These are phyloP conservation scores for Corythornis leucogaster DNA, from an alignment of 2,797 vertebrate genomes.

Conservation along the genomic window DNA sequence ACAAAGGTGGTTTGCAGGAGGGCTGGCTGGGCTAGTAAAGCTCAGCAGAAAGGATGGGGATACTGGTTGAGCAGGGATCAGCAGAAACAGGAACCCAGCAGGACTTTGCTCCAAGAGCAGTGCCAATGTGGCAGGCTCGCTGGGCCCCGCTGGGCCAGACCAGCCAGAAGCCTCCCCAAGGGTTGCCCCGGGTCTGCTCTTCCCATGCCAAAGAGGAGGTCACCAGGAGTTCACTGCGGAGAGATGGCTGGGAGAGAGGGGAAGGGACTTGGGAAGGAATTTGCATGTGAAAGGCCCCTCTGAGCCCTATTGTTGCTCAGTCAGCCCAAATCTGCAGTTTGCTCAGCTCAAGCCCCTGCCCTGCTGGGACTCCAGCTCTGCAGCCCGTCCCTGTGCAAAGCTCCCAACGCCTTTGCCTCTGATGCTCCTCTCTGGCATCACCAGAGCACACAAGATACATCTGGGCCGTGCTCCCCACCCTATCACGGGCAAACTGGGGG, in stretches of 20 bases:
- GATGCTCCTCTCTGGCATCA: no score
- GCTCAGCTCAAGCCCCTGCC: not conserved
- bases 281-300: constrained; percentile 65
- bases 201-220: constrained; percentile 27
- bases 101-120: not conserved
- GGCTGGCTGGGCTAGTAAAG: not conserved
- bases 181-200: not conserved
- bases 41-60: not conserved
- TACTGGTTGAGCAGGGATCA: not conserved
- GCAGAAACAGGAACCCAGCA: not conserved
- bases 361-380: not conserved
- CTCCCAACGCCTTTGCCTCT: not conserved
- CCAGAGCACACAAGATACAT: no score
- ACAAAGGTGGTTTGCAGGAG: not conserved
- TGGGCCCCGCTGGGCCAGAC: not conserved
- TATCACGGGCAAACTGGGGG: no score
- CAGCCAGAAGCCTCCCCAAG: not conserved
- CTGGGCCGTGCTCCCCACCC: not conserved
- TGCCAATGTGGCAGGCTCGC: not conserved
- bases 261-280: constrained; percentile 27
- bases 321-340: not conserved
- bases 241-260: not conserved
- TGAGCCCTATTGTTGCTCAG: constrained; percentile 45
- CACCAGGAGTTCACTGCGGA: constrained; percentile 58
- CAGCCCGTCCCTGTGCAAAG: not conserved